phyloP scores from a whole-genome alignment of 2,113 vertebrate species.

The Nyctereutes procyonoides region DNA sequence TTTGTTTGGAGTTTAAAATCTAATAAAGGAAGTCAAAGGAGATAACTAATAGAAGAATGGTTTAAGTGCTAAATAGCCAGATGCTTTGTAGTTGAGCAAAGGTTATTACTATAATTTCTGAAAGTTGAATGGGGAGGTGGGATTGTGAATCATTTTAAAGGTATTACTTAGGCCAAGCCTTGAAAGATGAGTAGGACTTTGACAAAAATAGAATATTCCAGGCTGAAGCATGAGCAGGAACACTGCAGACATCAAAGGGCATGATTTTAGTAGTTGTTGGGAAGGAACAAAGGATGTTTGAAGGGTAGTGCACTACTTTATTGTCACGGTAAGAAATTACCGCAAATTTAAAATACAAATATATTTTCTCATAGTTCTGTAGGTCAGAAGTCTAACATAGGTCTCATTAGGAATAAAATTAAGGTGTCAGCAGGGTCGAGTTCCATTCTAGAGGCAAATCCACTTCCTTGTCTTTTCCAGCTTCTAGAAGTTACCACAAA shows the following conservation, averaged over 20 bases:
- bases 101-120: slow-evolving; percentile 36
- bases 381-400: not conserved
- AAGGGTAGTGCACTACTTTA: not conserved
- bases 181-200: slow-evolving; percentile 31
- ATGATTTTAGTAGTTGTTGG: not conserved
- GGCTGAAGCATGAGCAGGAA: not conserved
- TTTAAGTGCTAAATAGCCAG: slow-evolving; percentile 9
- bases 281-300: not conserved
- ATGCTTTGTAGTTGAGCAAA: not conserved
- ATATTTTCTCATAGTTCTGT: not conserved
- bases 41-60: not conserved
- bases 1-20: not conserved
- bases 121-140: not conserved
- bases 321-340: not conserved
- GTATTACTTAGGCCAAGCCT: not conserved
- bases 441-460: not conserved
- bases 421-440: not conserved
- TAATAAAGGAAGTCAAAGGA: not conserved
- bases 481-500: not conserved
- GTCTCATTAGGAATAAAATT: not conserved
- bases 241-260: not conserved
- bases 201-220: not conserved
- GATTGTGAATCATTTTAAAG: not conserved
- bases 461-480: not conserved
- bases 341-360: not conserved